These are phyloP conservation scores for Zenarchopterus dispar DNA, from an alignment of 2,797 vertebrate genomes.

Conservation along the genomic window DNA sequence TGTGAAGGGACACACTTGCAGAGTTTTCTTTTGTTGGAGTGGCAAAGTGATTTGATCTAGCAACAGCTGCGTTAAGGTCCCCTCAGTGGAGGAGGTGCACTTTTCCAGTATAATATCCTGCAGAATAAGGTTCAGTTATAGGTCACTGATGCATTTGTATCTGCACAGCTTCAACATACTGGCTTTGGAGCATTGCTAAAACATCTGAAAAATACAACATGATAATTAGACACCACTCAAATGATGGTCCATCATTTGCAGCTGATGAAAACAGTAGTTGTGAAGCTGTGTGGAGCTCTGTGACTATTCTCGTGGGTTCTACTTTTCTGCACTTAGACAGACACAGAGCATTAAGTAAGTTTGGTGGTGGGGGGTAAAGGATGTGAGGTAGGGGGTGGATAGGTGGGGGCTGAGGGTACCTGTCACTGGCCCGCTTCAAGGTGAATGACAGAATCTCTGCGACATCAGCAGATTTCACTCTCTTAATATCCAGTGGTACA, in stretches of 20 bases:
- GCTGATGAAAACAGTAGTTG: constrained; percentile 40
- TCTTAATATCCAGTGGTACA: constrained; percentile 47
- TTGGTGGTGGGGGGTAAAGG: constrained; percentile 41
- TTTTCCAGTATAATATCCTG: constrained; percentile 7
- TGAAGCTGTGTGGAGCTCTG: constrained; percentile 11
- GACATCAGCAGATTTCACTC: constrained; percentile 71
- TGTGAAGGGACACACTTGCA: constrained; percentile 40
- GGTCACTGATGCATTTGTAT: constrained; percentile 22
- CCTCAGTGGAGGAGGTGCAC: constrained; percentile 11
- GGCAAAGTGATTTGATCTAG: constrained; percentile 35
- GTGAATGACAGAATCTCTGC: constrained; percentile 70
- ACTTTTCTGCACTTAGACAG: constrained; percentile 37
- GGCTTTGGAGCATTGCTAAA: constrained; percentile 32
- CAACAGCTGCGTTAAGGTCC: constrained; percentile 24
- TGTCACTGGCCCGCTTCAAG: constrained; percentile 61
- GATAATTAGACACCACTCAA: constrained; percentile 51
- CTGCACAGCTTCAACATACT: constrained; percentile 35
- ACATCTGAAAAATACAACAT: constrained; percentile 34
- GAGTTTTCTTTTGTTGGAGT: constrained; percentile 46
- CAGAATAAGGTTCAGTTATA: constrained; percentile 16
- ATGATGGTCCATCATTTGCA: constrained; percentile 32
- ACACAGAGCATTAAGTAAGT: constrained; percentile 49
- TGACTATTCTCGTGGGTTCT: constrained; percentile 17
- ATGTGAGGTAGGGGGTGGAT: too few relatives aligned
- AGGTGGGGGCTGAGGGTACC: constrained; percentile 8